Evolutionary conservation across 2,888 invertebrate genomes (phyloP).

Genomic region (Xylota sylvarum): DNA sequence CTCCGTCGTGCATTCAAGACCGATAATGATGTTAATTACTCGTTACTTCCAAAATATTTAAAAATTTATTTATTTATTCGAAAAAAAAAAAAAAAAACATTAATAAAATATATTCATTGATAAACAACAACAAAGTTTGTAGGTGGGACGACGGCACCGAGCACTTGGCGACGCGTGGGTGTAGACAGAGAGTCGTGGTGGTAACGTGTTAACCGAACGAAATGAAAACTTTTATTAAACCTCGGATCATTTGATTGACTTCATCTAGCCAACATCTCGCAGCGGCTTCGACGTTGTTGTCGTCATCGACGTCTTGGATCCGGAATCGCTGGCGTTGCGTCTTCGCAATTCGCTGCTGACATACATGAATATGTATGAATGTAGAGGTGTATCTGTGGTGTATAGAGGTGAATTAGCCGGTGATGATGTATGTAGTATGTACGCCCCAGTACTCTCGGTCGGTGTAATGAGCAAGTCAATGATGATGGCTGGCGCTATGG

Average conservation of each 20-base stretch:
- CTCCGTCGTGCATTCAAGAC: constrained; percentile 23
- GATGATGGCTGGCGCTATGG: constrained; percentile 49
- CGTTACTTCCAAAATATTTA: constrained; percentile 17
- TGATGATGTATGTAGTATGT: constrained; percentile 33
- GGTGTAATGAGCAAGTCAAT: constrained; percentile 52
- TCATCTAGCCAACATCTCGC: constrained; percentile 64
- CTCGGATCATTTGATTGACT: constrained; percentile 70
- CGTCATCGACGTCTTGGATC: constrained; percentile 45
- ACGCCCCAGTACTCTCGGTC: neutral
- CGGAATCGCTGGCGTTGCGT: constrained; percentile 61
- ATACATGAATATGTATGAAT: constrained; percentile 31
- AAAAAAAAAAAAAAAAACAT: neutral
- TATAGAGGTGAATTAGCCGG: constrained; percentile 46
- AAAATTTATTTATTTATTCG: neutral
- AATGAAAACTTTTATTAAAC: constrained; percentile 73
- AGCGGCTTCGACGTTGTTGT: constrained; percentile 15
- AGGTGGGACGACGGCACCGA: constrained; percentile 31
- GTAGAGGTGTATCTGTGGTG: no score
- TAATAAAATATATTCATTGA: constrained; percentile 29
- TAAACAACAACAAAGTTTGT: constrained; percentile 14
- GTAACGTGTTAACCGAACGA: constrained; percentile 69
- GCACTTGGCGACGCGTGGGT: constrained; percentile 31
- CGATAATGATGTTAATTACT: constrained; percentile 31
- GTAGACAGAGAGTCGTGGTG: constrained; percentile 27
- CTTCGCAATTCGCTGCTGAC: constrained; percentile 37